Conservation (phyloP, 2,888 invertebrate genomes). For the Drosophila stalkeri region DNA sequence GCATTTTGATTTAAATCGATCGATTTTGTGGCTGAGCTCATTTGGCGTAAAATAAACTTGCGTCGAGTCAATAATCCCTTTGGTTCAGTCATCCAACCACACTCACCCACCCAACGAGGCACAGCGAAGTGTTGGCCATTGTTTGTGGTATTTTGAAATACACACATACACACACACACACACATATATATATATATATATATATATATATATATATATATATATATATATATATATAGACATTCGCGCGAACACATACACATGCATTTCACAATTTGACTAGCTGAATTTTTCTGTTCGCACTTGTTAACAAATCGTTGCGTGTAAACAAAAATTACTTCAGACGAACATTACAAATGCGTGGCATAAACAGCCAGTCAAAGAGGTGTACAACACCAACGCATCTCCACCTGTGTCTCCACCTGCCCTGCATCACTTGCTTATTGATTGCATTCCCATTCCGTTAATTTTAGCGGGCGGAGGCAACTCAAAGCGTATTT, state of each 20-base stretch:
- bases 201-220: neutral
- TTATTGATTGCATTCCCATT: conserved; percentile 27
- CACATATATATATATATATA: conserved; percentile 7
- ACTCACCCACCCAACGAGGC: conserved; percentile 17
- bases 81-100: conserved; percentile 18
- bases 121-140: conserved; percentile 38
- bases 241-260: no score
- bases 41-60: conserved; percentile 80
- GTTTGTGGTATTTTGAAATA: conserved; percentile 70
- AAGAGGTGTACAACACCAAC: conserved; percentile 11
- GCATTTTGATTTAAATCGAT: conserved; percentile 79
- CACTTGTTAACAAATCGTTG: conserved; percentile 76
- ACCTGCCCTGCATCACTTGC: conserved; percentile 26
- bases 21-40: conserved; percentile 79
- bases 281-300: conserved; percentile 44
- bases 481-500: conserved; percentile 20
- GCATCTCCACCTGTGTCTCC: conserved; percentile 1
- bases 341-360: conserved; percentile 18
- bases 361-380: conserved; percentile 36
- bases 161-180: conserved; percentile 10
- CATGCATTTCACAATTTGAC: conserved; percentile 69
- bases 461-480: conserved; percentile 13
- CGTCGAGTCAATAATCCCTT: conserved; percentile 79
- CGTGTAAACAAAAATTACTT: conserved; percentile 65
- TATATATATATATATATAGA: neutral